These are phyloP conservation scores for Platyrinchus mystaceus DNA, from an alignment of 2,797 vertebrate genomes.

Conservation along the genomic window DNA sequence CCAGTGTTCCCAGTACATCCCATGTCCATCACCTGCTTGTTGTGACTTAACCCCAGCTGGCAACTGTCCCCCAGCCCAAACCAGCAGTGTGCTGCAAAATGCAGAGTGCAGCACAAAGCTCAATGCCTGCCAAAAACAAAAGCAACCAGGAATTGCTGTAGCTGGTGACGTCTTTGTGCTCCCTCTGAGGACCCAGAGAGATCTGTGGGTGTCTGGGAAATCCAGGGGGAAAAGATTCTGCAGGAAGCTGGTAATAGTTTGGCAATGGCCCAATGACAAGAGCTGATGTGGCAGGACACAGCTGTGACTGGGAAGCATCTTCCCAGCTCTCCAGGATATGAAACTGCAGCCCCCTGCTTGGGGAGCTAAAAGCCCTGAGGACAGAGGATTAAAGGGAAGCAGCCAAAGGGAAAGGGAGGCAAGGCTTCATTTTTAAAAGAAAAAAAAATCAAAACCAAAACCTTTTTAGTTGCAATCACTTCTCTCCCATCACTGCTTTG, in stretches of 20 bases:
- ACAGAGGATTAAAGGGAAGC: not conserved
- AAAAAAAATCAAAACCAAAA: too few relatives aligned
- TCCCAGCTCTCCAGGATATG: not conserved
- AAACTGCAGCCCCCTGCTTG: not conserved
- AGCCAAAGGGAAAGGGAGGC: not conserved
- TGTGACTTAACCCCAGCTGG: not conserved
- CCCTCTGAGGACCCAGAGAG: not conserved
- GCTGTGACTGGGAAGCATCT: not conserved
- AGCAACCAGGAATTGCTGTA: not conserved
- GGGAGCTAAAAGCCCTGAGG: not conserved
- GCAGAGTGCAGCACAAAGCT: not conserved
- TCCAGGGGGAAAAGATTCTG: not conserved
- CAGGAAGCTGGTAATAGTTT: not conserved
- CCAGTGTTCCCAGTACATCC: not conserved
- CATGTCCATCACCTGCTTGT: accelerated
- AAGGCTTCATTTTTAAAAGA: not conserved
- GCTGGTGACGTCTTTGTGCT: not conserved
- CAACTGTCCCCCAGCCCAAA: not conserved
- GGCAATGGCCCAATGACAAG: not conserved
- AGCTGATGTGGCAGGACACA: not conserved
- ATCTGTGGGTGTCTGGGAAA: not conserved
- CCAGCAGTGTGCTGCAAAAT: not conserved
- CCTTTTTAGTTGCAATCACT: not conserved
- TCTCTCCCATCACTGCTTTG: not conserved
- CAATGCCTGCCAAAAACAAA: not conserved